Evolutionary conservation across 2,888 invertebrate genomes (phyloP).

Genomic region (Altica lythri): DNA sequence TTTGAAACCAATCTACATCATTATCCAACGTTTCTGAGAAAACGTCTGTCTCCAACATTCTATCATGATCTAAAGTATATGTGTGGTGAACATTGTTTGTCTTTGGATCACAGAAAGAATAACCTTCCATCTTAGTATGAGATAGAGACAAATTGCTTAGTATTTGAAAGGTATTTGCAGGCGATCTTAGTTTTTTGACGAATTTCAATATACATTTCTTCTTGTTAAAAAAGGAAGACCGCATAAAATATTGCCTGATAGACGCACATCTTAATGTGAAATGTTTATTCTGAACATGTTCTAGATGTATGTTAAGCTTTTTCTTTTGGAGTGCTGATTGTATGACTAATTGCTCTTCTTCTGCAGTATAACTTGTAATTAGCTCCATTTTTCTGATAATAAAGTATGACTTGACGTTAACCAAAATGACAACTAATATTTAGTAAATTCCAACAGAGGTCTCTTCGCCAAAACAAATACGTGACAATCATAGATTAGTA

Average conservation of each 20-base stretch:
- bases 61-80: conserved; percentile 40
- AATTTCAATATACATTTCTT: conserved; percentile 17
- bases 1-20: conserved; percentile 40
- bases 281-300: conserved; percentile 8
- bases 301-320: conserved; percentile 1
- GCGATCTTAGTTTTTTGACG: conserved; percentile 13
- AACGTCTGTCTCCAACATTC: conserved; percentile 37
- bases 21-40: conserved; percentile 32
- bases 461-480: too few species aligned
- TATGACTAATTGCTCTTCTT: conserved; percentile 25
- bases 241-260: conserved; percentile 26
- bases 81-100: conserved; percentile 33
- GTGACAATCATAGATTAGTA: too few species aligned
- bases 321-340: conserved; percentile 22
- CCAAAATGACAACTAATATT: too few species aligned
- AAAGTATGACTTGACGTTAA: too few species aligned
- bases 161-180: conserved; percentile 18
- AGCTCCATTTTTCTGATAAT: conserved; percentile 12
- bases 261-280: conserved; percentile 13
- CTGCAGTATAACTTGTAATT: conserved; percentile 14
- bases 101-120: conserved; percentile 23
- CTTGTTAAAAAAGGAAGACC: conserved; percentile 19
- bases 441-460: too few species aligned
- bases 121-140: conserved; percentile 20
- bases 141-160: conserved; percentile 26